phyloP scores from a whole-genome alignment of 2,888 invertebrate species.

The Lepidochrysops patricia region DNA sequence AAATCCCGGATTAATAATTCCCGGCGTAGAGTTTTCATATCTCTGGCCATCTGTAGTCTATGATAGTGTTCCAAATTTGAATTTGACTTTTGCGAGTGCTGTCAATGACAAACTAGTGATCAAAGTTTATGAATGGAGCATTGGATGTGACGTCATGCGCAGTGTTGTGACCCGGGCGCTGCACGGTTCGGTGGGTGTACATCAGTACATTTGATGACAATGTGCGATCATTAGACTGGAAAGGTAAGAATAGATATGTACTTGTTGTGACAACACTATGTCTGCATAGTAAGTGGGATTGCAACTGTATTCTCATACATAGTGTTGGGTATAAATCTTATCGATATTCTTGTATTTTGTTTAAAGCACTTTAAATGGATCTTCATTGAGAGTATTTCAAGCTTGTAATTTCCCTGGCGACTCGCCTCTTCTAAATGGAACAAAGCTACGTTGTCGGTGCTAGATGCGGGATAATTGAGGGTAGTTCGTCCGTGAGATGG shows the following conservation, averaged over 20 bases:
- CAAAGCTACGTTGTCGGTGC: constrained; percentile 3
- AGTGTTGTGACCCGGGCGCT: constrained; percentile 62
- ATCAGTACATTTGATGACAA: constrained; percentile 60
- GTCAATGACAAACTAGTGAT: constrained; percentile 35
- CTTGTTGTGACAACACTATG: constrained; percentile 42
- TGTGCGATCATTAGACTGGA: constrained; percentile 65
- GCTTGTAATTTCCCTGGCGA: constrained; percentile 13
- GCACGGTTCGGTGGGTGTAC: constrained; percentile 45
- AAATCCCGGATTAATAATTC: background rate
- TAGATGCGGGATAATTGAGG: constrained; percentile 11
- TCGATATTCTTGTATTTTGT: constrained; percentile 7
- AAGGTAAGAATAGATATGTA: constrained; percentile 59
- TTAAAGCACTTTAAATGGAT: constrained; percentile 1
- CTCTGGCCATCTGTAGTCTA: constrained; percentile 18
- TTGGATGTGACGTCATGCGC: constrained; percentile 70
- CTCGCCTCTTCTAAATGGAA: constrained; percentile 3
- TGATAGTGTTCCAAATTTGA: constrained; percentile 24
- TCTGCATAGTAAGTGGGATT: background rate
- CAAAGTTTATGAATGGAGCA: constrained; percentile 63
- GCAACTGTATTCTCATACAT: background rate
- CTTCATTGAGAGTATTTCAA: constrained; percentile 4
- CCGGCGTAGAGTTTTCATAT: background rate
- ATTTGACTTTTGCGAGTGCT: constrained; percentile 25
- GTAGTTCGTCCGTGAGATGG: constrained; percentile 1
- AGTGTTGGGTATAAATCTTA: background rate